Evolutionary conservation across 2,888 invertebrate species (phyloP).

Genomic region (Patella depressa): DNA sequence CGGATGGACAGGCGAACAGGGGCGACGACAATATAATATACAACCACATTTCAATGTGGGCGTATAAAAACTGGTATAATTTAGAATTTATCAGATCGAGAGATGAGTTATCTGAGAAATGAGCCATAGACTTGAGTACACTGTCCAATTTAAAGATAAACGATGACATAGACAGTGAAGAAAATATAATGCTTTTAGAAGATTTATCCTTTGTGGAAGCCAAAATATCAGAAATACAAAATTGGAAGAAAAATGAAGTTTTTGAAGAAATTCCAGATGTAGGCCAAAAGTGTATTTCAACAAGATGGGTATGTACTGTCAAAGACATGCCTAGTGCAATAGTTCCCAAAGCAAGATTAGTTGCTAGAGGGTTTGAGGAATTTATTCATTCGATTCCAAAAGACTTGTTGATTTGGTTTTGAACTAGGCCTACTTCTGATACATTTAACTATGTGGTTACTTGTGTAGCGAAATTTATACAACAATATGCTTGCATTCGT

Average conservation of each 20-base stretch:
- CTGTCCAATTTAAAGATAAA: slow-evolving; percentile 9
- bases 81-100: too few species aligned
- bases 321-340: slow-evolving; percentile 9
- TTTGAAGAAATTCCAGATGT: slow-evolving; percentile 12
- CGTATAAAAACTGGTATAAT: slow-evolving; percentile 25
- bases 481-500: too few species aligned
- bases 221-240: slow-evolving; percentile 18
- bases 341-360: slow-evolving; percentile 17
- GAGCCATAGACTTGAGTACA: slow-evolving; percentile 16
- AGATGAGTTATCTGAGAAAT: too few species aligned
- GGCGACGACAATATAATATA: too few species aligned
- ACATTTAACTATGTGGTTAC: too few species aligned
- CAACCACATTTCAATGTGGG: too few species aligned
- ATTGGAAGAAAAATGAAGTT: too few species aligned
- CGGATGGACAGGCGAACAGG: too few species aligned
- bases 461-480: too few species aligned
- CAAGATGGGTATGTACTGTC: slow-evolving; percentile 20
- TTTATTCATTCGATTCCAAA: slow-evolving; percentile 7
- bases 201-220: slow-evolving; percentile 17
- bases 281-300: slow-evolving; percentile 21
- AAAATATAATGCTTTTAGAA: slow-evolving; percentile 8
- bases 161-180: slow-evolving; percentile 11
- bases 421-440: too few species aligned
- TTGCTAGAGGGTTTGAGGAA: slow-evolving; percentile 21
- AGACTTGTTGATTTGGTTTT: slow-evolving; percentile 21